Evolutionary conservation across 2,113 vertebrate genomes (phyloP), one percentile per base, ranked within the genome.

Genomic region (Bucco capensis): DNA sequence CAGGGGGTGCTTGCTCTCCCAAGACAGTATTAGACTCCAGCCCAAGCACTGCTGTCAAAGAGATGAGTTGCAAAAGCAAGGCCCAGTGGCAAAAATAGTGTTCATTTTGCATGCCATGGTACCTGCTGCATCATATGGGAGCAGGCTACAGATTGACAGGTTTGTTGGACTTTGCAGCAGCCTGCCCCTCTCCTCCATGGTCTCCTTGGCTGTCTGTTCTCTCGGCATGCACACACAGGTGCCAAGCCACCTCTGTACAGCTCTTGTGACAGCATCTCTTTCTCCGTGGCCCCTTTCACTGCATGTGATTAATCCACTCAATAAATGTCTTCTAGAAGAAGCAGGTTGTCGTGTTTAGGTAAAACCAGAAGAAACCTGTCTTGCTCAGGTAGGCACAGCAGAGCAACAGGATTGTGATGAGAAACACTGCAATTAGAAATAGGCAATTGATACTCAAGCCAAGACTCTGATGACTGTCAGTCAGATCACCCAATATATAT

Each of bases 231-330:
- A 56, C 24, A 8, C 24, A 19, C 6, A 14, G 35, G 37, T 60
- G 31, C 57, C 42, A 42, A 16, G 49, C 17, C 18, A 8, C 69
- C 19, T 44, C 72, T 61, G 28, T 51, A 30, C 49, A 51, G 37
- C 37, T 82, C 49, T 42, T 47, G 28, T 50, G 77, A 71, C n/a
- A 71, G 38, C 57, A 51, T 44, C 57, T 84, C 37, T 66, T 57
- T 50, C 47, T 79, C 4, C 4, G 35, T 71, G 57, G 51, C 35
- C 35, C 30, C 61, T 86, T 62, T 64, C 64, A 58, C 28, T 33
- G 28, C 1, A 0, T 47, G 35, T 1, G 0, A 69, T 61, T 76
- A 80, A 73, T 77, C 21, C 38, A 44, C 1, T 0, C n/a, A 47
- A 9, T 23, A 51, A 53, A 44, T 14, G 10, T 53, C 33, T 54